These are phyloP conservation scores for Benitochromis conjunctus DNA, from an alignment of 2,113 vertebrate species.

Conservation along the genomic window DNA sequence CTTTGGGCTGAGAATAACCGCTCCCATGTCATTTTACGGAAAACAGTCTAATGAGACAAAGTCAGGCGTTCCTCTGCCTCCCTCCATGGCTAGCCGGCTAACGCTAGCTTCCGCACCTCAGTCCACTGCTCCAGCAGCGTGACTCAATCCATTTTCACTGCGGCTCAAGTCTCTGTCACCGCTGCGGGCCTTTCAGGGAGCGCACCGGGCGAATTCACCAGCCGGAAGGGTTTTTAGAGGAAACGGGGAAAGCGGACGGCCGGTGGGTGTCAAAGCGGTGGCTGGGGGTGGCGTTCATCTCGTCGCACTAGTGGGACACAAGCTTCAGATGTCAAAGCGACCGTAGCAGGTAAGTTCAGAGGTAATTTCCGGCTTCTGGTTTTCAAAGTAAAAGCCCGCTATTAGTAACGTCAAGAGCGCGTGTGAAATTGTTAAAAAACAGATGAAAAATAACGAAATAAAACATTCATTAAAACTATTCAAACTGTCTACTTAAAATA, in stretches of 20 bases:
- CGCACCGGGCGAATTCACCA: background rate
- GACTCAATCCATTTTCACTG: constrained; percentile 8
- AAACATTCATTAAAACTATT: background rate
- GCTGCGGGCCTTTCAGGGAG: no score
- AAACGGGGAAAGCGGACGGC: background rate
- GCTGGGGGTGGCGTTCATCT: constrained; percentile 16
- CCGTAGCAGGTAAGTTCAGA: background rate
- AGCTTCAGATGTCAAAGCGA: constrained; percentile 6
- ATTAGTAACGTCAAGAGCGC: background rate
- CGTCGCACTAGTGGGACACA: constrained; percentile 28
- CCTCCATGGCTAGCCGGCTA: constrained; percentile 46
- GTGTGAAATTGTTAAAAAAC: background rate
- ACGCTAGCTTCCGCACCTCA: constrained; percentile 45
- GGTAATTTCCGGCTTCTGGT: background rate
- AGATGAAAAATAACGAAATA: background rate
- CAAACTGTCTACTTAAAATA: background rate
- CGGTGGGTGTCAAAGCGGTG: background rate
- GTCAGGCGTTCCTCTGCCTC: constrained; percentile 7
- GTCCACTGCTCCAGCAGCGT: constrained; percentile 9
- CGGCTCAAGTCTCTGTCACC: background rate
- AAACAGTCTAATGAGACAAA: background rate
- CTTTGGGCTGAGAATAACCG: background rate
- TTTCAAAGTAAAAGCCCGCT: constrained; percentile 16
- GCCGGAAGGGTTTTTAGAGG: background rate
- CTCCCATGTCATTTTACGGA: background rate